These are phyloP conservation scores for Orcinus orca DNA, from an alignment of 2,113 vertebrate species.

Conservation along the genomic window DNA sequence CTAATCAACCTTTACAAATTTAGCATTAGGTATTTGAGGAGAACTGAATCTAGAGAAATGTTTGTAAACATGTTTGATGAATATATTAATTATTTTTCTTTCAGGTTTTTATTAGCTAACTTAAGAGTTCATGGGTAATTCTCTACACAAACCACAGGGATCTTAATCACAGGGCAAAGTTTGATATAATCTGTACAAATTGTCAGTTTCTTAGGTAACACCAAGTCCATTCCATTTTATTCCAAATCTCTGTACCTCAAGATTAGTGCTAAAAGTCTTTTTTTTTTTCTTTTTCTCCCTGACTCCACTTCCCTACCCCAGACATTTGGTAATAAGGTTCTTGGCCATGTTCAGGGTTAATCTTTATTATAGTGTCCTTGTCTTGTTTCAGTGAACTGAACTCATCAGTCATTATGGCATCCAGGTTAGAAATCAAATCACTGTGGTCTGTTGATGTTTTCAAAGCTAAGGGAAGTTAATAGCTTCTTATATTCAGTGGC, in stretches of 20 bases:
- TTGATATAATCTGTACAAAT: not conserved
- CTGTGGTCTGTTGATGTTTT: not conserved
- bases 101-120: not conserved
- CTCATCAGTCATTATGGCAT: conserved; percentile 88
- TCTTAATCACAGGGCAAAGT: not conserved
- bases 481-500: not conserved
- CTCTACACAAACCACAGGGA: not conserved
- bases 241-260: not conserved
- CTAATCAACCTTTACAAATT: not conserved
- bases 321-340: conserved; percentile 86
- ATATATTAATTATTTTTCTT: not conserved
- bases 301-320: conserved; percentile 56
- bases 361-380: conserved; percentile 88
- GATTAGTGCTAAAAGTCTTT: not conserved
- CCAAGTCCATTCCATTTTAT: not conserved
- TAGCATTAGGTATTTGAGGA: not conserved
- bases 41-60: not conserved
- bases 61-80: not conserved
- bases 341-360: conserved; percentile 87
- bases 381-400: conserved; percentile 91
- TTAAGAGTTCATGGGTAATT: not conserved
- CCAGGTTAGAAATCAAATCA: conserved; percentile 78
- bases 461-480: not conserved
- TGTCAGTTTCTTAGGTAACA: not conserved
- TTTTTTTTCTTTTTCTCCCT: not conserved